Base-by-base conservation (phyloP, 2,113 vertebrate genomes). In the Sitta europaea region DNA sequence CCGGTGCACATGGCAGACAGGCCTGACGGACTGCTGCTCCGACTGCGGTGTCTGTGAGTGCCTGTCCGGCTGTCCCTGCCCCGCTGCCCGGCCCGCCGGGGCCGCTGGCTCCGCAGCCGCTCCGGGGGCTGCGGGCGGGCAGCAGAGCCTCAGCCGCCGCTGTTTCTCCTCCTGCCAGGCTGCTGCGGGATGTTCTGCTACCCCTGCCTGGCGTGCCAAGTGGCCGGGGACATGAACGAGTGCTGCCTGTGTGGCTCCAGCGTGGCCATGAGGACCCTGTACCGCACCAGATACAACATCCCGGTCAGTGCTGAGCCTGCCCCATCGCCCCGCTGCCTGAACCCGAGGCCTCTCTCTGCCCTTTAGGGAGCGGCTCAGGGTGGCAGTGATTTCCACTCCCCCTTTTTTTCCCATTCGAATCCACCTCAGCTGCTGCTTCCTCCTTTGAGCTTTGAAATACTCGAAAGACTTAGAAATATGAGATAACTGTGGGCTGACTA, bases 261-360 rank as follows among this genome's bases (percentile, higher is more conserved):
- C 1, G 93, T 98, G 73, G 43, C 98, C 17, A 98, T 99, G 83
- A 98, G 98, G 91, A 98, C 98, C 22, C 96, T 99, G 84, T 99
- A 99, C 97, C 97, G 99, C 92, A 99, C 98, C 95, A 98, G 79
- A 96, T 99, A 99, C 54, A 98, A 98, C 96, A 99, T 99, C 87
- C 92, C 92, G 3, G 99, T 99, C 40, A 97, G 97, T 97, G 78
- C 38, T 33, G 68, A 19, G 58, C 28, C 18, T 1, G 1, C 7
- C 36, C 18, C 19, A 13, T 45, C 28, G 0, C 40, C 6, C 0
- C 25, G 6, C 54, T 78, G n/a, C 29, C 45, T 22, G 12, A 28
- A 55, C 36, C 27, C 0, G 0, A 9, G 33, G 14, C 11, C 8
- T 22, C 9, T 54, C 43, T 23, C 58, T 8, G 12, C 14, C 1